Evolutionary conservation across 2,888 invertebrate genomes (phyloP), one percentile per base, ranked within the genome.

Genomic region (Lithophane leautieri): DNA sequence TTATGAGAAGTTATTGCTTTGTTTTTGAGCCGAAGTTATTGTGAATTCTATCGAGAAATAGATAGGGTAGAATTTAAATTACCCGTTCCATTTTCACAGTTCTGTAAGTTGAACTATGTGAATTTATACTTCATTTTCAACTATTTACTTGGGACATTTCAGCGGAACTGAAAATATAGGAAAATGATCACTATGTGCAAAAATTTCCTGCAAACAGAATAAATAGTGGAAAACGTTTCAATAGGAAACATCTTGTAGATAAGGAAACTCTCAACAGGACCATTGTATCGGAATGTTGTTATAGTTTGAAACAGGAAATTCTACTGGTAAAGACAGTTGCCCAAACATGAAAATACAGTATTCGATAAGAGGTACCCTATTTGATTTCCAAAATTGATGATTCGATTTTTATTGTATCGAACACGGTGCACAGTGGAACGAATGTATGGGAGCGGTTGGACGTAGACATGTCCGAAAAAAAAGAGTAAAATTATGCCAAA

Each of bases 1-100:
- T 70, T 82, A 60, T 68, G 19, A 73, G 28, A 61, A 83, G 44
- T 69, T 66, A 82, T 42, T 19, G 58, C 6, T 74, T 60, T 71
- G 70, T 71, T 79, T 74, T 25, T 73, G 34, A 28, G 44, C 2
- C 3, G 19, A 67, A 19, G 7, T 60, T 71, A 63, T 69, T 67
- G 58, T 77, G 40, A 78, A 71, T 70, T 73, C 16, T 62, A 67
- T 70, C 16, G 44, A 70, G 19, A 70, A 66, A 56, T 19, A 69
- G 42, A 72, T 54, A 56, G 2, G 61, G 14, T 42, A 16, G 14
- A 69, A 76, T 56, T 44, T 19, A 50, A 68, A 78, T 28, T 54
- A 34, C 19, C 6, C 22, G n/a, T 61, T 73, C 14, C 19, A 72
- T 67, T 54, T 76, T 42, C 42, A 25, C n/a, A 34, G 52, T 47